Evolutionary conservation across 2,888 invertebrate species (phyloP).

Genomic region (Drosophila parthenogenetica): DNA sequence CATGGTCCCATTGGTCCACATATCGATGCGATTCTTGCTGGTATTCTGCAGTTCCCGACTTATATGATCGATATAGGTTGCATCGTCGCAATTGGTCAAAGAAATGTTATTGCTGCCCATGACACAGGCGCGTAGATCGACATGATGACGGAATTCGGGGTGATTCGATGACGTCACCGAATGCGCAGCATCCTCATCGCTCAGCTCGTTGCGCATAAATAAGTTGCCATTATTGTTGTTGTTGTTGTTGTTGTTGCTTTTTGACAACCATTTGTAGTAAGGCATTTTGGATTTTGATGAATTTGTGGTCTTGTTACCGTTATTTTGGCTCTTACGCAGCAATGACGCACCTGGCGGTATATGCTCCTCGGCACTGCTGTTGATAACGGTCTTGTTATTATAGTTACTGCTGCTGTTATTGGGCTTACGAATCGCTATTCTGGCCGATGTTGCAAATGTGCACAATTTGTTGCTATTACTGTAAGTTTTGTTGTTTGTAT

Average conservation of each 20-base stretch:
- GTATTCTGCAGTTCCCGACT: constrained; percentile 83
- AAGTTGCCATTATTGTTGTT: too few relatives aligned
- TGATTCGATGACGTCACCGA: not conserved
- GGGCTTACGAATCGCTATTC: not conserved
- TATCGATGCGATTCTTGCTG: constrained; percentile 71
- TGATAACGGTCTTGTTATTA: not conserved
- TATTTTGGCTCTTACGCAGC: constrained; percentile 72
- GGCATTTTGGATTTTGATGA: not conserved
- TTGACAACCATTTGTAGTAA: not conserved
- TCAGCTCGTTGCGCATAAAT: not conserved
- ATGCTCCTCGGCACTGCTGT: constrained; percentile 64
- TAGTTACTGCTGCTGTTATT: constrained; percentile 1
- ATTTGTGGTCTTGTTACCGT: constrained; percentile 33
- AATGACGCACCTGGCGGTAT: constrained; percentile 84
- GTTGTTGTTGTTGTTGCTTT: too few relatives aligned
- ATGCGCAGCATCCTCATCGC: not conserved
- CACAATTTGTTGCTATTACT: not conserved
- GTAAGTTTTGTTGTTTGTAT: not conserved
- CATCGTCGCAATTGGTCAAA: constrained; percentile 66
- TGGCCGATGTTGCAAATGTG: not conserved
- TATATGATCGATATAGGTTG: constrained; percentile 78
- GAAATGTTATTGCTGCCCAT: constrained; percentile 85
- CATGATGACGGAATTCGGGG: constrained; percentile 82
- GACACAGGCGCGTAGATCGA: constrained; percentile 84
- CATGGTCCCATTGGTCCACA: constrained; percentile 20